Conservation (phyloP, 2,797 vertebrate genomes). For the Euthynnus affinis region DNA sequence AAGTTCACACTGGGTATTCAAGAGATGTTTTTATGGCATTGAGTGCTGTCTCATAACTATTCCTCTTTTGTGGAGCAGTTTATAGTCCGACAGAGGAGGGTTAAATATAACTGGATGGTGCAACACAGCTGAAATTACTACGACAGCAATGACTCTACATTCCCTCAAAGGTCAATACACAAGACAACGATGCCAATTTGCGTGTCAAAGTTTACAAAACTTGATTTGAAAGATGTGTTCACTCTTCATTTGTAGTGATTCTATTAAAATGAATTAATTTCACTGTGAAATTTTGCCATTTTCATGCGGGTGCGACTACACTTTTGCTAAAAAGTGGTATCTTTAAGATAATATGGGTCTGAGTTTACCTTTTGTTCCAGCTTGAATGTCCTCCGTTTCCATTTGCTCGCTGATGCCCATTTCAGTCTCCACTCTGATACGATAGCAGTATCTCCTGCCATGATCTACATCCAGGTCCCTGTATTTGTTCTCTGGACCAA, state of each 20-base stretch:
- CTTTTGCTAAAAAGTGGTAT: not conserved
- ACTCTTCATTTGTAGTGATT: not conserved
- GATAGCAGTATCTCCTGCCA: slow-evolving; percentile 91
- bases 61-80: not conserved
- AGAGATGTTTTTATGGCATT: not conserved
- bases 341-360: not conserved
- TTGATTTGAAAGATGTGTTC: rapidly evolving
- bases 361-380: slow-evolving; percentile 89
- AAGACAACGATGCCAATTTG: not conserved
- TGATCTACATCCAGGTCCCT: slow-evolving; percentile 88
- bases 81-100: not conserved
- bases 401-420: slow-evolving; percentile 89
- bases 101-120: not conserved
- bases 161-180: not conserved
- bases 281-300: not conserved
- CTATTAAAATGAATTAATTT: not conserved
- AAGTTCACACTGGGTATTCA: not conserved
- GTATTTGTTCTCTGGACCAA: slow-evolving; percentile 83
- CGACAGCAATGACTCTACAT: not conserved
- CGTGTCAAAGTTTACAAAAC: too few species aligned
- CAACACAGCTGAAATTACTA: not conserved
- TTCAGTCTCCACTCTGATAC: slow-evolving; percentile 88
- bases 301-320: not conserved
- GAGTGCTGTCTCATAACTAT: not conserved
- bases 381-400: slow-evolving; percentile 91